A percentile compares a stretch with the other conserved stretches of the same genome.
phyloP scores from a whole-genome alignment of 2,113 vertebrate genomes.

The Galbula dea region DNA sequence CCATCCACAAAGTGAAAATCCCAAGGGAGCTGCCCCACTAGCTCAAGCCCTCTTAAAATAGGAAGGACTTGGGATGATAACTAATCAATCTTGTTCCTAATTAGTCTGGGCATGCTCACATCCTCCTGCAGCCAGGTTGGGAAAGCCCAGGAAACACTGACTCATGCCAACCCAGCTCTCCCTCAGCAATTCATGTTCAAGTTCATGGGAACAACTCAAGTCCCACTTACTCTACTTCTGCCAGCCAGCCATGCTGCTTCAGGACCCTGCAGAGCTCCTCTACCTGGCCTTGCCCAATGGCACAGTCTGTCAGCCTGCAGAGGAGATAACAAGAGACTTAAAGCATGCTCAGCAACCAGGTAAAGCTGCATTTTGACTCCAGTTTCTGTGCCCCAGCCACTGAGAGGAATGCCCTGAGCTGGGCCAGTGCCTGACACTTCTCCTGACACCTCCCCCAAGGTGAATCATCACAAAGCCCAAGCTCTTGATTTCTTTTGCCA shows the following conservation, averaged over 20 bases:
- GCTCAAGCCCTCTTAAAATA: not conserved
- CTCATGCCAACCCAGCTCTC: not conserved
- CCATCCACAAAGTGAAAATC: not conserved
- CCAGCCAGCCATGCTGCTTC: slow-evolving; percentile 8
- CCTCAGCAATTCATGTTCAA: not conserved
- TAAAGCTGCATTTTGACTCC: too few relatives aligned
- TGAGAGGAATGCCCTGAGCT: not conserved
- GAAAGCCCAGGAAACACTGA: not conserved
- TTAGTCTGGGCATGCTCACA: not conserved
- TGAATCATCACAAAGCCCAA: not conserved
- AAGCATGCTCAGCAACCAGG: accelerated
- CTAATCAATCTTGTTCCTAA: not conserved
- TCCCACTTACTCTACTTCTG: slow-evolving; percentile 69
- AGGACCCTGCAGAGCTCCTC: slow-evolving; percentile 49
- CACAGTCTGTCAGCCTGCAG: slow-evolving; percentile 51
- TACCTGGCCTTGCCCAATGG: slow-evolving; percentile 20
- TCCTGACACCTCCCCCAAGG: not conserved
- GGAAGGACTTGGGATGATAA: not conserved
- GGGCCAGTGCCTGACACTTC: not conserved
- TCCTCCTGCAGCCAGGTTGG: not conserved
- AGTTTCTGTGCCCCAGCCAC: not conserved
- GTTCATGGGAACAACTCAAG: not conserved
- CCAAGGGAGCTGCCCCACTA: not conserved
- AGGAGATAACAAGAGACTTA: not conserved
- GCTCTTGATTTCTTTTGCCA: not conserved